A percentile compares a stretch with the other conserved stretches of the same genome.
These are phyloP conservation scores for Phrynocephalus versicolor DNA, from an alignment of 2,113 vertebrate genomes.

Conservation along the genomic window DNA sequence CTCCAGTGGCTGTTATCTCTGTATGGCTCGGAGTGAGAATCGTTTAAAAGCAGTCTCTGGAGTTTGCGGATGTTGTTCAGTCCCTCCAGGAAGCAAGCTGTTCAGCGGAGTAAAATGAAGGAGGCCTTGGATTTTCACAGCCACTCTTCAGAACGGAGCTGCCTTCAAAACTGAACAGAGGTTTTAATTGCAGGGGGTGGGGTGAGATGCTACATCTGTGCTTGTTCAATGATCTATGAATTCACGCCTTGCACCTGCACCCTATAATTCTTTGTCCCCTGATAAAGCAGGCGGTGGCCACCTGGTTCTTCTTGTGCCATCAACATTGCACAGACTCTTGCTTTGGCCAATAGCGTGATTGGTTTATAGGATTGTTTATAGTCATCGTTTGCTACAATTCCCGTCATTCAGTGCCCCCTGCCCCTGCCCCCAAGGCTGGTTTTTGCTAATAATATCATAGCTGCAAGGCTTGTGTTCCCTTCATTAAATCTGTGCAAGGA, in stretches of 20 bases:
- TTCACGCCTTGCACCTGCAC: constrained; percentile 20
- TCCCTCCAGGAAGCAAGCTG: not conserved
- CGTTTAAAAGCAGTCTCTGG: constrained; percentile 13
- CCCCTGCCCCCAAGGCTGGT: not conserved
- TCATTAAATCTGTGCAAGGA: not conserved
- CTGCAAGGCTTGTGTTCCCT: not conserved
- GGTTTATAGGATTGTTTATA: not conserved
- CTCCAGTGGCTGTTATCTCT: not conserved
- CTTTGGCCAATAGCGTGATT: not conserved
- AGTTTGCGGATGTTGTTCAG: constrained; percentile 6
- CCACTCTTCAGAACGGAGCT: not conserved
- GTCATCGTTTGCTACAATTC: not conserved
- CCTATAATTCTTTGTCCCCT: not conserved
- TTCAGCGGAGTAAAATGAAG: not conserved
- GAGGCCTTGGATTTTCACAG: not conserved
- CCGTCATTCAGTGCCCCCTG: not conserved
- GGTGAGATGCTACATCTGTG: not conserved
- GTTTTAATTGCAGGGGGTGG: not conserved
- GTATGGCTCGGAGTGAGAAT: not conserved
- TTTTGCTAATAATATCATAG: not conserved
- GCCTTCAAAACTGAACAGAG: not conserved
- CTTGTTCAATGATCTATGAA: not conserved
- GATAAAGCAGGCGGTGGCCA: not conserved
- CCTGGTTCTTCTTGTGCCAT: not conserved
- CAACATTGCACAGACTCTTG: not conserved